Base-by-base conservation (phyloP, 2,888 invertebrate genomes). In the Notocelia uddmanniana region DNA sequence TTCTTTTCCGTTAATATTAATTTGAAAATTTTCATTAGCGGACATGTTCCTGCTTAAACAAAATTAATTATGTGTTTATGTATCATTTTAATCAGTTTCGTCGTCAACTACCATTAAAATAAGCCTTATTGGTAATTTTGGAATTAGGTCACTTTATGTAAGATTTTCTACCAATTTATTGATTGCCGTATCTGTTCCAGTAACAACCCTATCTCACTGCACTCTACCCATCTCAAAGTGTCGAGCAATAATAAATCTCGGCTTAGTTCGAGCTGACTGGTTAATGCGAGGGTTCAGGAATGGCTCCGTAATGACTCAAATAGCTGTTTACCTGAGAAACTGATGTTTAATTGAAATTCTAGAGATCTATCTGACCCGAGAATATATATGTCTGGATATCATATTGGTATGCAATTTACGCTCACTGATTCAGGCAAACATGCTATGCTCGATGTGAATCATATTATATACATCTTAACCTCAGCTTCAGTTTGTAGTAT, bases 261-360 rank as follows among this genome's bases (percentile, higher is more conserved):
- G 45, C 45, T 45, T 45, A n/a, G n/a, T n/a, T 45, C 45, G 45
- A 45, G n/a, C 45, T 45, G 45, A 45, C 45, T 45, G n/a, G 45
- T 45, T 45, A 45, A 45, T 45, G 45, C 45, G 8, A n/a, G 45
- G 45, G n/a, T 45, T 45, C 45, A 45, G 41, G 5, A 45, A 45
- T 13, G n/a, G 45, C 45, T n/a, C 45, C n/a, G 45, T 45, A 45
- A 45, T 45, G n/a, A 45, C 45, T 45, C n/a, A 45, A 45, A 45
- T n/a, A n/a, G 45, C 6, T 45, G 45, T 45, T 45, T 45, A 45
- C 45, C 45, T 45, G 45, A 8, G 45, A 8, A n/a, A 45, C 15
- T n/a, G 45, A 45, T 45, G n/a, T n/a, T 41, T 45, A 45, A 45
- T 45, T 45, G n/a, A 45, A 45, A 45, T 45, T n/a, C n/a, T 45